Percentiles rank a stretch among this genome's conserved stretches.
Conservation (phyloP, 2,113 vertebrate genomes). For the Scomber colias region DNA sequence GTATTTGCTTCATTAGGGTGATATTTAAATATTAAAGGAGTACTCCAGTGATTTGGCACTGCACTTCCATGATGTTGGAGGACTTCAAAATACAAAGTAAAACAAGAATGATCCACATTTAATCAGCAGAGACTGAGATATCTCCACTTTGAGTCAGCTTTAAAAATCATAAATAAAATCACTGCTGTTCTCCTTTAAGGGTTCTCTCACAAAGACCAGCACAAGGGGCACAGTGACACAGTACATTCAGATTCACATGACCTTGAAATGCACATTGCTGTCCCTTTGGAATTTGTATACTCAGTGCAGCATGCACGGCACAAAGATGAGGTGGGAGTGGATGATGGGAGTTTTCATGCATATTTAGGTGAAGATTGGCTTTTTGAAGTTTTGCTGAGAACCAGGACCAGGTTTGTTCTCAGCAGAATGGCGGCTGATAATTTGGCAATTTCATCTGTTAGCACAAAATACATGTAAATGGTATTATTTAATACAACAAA, state of each 20-base stretch:
- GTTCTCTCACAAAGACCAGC: not conserved
- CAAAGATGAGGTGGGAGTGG: conserved; percentile 3
- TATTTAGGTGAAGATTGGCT: conserved; percentile 3
- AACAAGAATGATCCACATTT: not conserved
- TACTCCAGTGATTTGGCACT: not conserved
- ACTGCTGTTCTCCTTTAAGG: not conserved
- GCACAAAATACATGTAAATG: not conserved
- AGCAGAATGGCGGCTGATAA: not conserved
- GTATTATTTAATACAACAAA: not conserved
- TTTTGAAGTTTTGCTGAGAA: not conserved
- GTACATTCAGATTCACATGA: conserved; percentile 21
- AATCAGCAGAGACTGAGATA: not conserved
- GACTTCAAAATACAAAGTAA: not conserved
- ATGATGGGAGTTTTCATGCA: conserved; percentile 11
- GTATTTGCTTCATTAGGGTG: not conserved
- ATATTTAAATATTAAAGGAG: not conserved
- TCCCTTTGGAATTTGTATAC: conserved; percentile 34
- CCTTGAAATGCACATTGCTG: conserved; percentile 45
- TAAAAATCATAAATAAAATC: not conserved
- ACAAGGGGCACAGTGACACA: conserved; percentile 1
- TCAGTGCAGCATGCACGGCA: conserved; percentile 11
- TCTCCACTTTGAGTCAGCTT: not conserved
- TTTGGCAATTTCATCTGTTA: not conserved
- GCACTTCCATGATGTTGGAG: not conserved
- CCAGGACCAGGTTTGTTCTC: not conserved